These are phyloP conservation scores for Odontothrips loti DNA, from an alignment of 2,888 invertebrate genomes.

Conservation along the genomic window DNA sequence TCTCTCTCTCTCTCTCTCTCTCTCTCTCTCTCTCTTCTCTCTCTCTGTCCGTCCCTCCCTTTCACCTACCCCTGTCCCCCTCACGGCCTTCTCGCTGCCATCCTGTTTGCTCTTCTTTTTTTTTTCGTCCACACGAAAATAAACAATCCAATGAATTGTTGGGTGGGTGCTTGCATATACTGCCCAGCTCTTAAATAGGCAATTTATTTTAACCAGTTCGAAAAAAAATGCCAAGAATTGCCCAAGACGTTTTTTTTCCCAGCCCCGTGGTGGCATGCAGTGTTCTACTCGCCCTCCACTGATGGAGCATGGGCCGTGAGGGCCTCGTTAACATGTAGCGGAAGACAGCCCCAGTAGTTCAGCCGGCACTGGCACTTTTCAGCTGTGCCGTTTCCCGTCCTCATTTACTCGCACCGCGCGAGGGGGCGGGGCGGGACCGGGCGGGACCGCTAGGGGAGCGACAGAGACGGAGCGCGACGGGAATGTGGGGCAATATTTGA, in stretches of 20 bases:
- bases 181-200: too few relatives aligned
- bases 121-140: background rate
- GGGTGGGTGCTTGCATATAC: background rate
- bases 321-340: background rate
- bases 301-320: too few relatives aligned
- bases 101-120: background rate
- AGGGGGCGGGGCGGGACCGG: background rate
- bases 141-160: slow-evolving; percentile 20
- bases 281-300: too few relatives aligned
- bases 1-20: background rate
- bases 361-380: background rate
- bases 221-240: too few relatives aligned
- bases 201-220: too few relatives aligned
- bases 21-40: background rate
- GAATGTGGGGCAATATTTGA: background rate
- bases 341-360: background rate
- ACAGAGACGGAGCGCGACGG: background rate
- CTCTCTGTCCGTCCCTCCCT: background rate
- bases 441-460: background rate
- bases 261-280: too few relatives aligned
- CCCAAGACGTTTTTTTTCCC: too few relatives aligned
- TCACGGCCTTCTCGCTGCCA: background rate
- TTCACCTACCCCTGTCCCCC: background rate
- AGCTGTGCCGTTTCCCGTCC: slow-evolving; percentile 8
- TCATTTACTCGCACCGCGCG: background rate